phyloP scores from a whole-genome alignment of 2,113 vertebrate genomes.

The Rhinolophus ferrumequinum region DNA sequence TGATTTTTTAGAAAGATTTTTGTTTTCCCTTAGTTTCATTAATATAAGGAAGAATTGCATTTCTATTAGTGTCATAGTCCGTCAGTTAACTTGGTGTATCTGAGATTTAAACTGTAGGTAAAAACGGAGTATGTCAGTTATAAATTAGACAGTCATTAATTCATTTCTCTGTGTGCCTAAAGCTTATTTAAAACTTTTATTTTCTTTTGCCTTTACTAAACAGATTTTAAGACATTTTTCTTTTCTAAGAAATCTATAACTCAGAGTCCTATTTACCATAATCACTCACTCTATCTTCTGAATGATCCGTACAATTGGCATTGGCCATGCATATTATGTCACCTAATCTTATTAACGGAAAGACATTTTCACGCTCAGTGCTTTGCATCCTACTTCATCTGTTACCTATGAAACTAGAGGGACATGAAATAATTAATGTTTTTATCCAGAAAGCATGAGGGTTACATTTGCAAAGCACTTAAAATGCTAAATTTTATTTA shows the following conservation, averaged over 20 bases:
- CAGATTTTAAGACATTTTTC: not conserved
- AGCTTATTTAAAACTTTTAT: not conserved
- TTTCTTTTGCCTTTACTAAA: not conserved
- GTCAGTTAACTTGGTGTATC: not conserved
- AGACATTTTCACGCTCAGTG: not conserved
- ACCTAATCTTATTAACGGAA: not conserved
- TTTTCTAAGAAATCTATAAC: not conserved
- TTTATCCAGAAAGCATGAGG: slow-evolving; percentile 9
- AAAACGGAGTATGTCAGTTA: not conserved
- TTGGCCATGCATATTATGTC: not conserved
- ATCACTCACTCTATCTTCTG: not conserved
- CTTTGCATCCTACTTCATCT: not conserved
- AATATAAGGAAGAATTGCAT: not conserved
- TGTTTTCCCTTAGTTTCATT: not conserved
- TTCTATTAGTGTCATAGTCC: not conserved
- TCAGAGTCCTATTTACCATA: not conserved
- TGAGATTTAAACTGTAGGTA: not conserved
- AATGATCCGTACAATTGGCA: rapidly evolving
- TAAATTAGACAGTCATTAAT: not conserved
- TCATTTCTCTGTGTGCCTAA: not conserved
- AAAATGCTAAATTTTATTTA: slow-evolving; percentile 46
- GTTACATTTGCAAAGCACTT: slow-evolving; percentile 44
- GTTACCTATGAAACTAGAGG: not conserved
- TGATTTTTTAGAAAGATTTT: not conserved
- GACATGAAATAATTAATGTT: slow-evolving; percentile 34